These are phyloP conservation scores for Parnassius glacialis DNA, from an alignment of 2,888 invertebrate genomes.

Conservation along the genomic window DNA sequence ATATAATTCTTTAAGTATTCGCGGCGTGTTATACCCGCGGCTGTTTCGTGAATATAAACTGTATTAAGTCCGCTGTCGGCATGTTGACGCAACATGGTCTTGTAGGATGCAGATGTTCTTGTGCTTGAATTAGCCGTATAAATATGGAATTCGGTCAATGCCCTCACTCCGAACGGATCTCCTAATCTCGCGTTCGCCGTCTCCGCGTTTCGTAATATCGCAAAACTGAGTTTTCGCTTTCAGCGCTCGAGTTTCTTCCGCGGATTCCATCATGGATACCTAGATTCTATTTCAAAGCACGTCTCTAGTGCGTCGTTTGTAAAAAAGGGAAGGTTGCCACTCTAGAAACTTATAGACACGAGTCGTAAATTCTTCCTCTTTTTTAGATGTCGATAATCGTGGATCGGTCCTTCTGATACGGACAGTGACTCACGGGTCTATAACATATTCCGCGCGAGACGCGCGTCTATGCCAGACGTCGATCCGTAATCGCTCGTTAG, in stretches of 20 bases:
- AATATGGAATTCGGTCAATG: constrained; percentile 78
- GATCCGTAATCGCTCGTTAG: constrained; percentile 71
- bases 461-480: constrained; percentile 61
- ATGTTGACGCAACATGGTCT: constrained; percentile 48
- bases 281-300: constrained; percentile 52
- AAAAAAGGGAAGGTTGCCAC: constrained; percentile 42
- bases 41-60: constrained; percentile 67
- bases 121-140: constrained; percentile 74
- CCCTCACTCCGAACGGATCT: constrained; percentile 63
- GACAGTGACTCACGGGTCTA: constrained; percentile 58
- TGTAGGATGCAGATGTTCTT: constrained; percentile 67
- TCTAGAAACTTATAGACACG: constrained; percentile 51
- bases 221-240: constrained; percentile 67
- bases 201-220: constrained; percentile 62
- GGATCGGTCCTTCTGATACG: constrained; percentile 41
- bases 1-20: constrained; percentile 71
- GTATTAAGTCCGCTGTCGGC: constrained; percentile 44
- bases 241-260: constrained; percentile 48
- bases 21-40: constrained; percentile 48
- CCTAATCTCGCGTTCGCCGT: constrained; percentile 64
- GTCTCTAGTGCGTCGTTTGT: constrained; percentile 40
- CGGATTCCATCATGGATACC: constrained; percentile 48
- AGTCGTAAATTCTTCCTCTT: constrained; percentile 56
- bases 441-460: constrained; percentile 64
- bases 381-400: constrained; percentile 45